These are phyloP conservation scores for Steinernema hermaphroditum DNA, from an alignment of 2,888 invertebrate genomes.

Conservation along the genomic window DNA sequence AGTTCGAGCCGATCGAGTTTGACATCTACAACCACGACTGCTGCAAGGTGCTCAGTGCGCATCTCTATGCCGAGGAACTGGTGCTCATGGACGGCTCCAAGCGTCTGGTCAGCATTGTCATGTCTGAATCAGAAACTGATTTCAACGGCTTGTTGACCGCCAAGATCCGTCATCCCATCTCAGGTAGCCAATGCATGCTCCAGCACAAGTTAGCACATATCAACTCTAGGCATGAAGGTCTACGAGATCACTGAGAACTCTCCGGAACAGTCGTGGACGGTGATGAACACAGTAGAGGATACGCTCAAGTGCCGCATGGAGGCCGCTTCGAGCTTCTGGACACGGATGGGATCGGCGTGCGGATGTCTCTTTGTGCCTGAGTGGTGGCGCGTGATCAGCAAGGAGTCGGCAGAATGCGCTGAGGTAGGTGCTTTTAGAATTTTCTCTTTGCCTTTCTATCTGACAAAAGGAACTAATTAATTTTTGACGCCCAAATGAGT, in stretches of 20 bases:
- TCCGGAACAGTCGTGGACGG: conserved; percentile 35
- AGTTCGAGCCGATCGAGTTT: conserved; percentile 61
- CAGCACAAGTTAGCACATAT: too few species aligned
- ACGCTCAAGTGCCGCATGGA: conserved; percentile 42
- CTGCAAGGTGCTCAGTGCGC: conserved; percentile 43
- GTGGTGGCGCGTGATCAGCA: conserved; percentile 52
- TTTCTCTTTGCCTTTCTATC: neutral
- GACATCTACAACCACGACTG: conserved; percentile 47
- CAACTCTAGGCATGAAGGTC: conserved; percentile 48
- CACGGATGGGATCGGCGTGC: conserved; percentile 43
- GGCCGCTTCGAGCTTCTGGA: conserved; percentile 40
- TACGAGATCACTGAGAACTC: conserved; percentile 44
- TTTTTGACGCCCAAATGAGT: neutral
- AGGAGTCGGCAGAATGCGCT: conserved; percentile 34
- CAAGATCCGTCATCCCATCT: conserved; percentile 62
- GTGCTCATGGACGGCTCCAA: conserved; percentile 56
- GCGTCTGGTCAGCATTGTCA: conserved; percentile 44
- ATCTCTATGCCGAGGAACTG: conserved; percentile 58
- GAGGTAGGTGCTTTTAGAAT: neutral
- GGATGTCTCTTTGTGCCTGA: conserved; percentile 57
- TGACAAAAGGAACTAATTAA: neutral
- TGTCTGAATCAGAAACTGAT: conserved; percentile 46
- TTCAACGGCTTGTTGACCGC: conserved; percentile 43
- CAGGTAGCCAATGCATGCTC: conserved; percentile 47
- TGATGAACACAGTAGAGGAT: conserved; percentile 45